Percentiles rank a stretch among this genome's conserved stretches.
These are phyloP conservation scores for Bombylius discolor DNA, from an alignment of 2,888 invertebrate species.

Conservation along the genomic window DNA sequence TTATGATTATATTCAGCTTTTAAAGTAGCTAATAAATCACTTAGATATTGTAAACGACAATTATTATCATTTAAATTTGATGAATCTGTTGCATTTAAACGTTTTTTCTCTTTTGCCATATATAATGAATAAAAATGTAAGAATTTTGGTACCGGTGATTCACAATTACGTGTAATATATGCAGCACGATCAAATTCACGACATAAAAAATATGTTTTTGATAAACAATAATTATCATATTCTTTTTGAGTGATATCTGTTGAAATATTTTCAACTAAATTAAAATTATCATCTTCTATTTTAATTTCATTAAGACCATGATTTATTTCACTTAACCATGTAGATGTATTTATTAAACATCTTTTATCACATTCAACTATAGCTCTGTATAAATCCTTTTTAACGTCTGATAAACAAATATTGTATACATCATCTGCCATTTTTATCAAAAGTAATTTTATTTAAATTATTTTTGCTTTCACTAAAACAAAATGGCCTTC, in stretches of 20 bases:
- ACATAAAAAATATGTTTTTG: slow-evolving; percentile 79
- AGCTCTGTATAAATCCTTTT: slow-evolving; percentile 49
- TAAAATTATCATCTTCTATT: slow-evolving; percentile 21
- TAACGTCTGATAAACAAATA: slow-evolving; percentile 47
- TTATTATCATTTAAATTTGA: slow-evolving; percentile 32
- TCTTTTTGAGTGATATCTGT: slow-evolving; percentile 38
- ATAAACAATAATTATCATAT: slow-evolving; percentile 59
- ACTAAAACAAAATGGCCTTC: too few relatives aligned
- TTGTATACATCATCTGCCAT: slow-evolving; percentile 30
- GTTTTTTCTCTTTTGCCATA: slow-evolving; percentile 80
- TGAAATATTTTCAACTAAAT: slow-evolving; percentile 38
- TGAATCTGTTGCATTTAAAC: slow-evolving; percentile 61
- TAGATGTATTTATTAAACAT: slow-evolving; percentile 65
- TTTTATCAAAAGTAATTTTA: background rate
- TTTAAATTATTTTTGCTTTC: too few relatives aligned
- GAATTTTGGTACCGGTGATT: slow-evolving; percentile 61
- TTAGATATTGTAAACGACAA: slow-evolving; percentile 36
- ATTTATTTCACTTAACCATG: slow-evolving; percentile 81
- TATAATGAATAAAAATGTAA: slow-evolving; percentile 76
- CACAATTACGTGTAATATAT: slow-evolving; percentile 60
- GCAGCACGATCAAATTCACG: slow-evolving; percentile 82
- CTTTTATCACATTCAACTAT: slow-evolving; percentile 64
- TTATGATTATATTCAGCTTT: slow-evolving; percentile 44
- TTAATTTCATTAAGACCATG: slow-evolving; percentile 58
- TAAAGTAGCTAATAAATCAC: slow-evolving; percentile 44